Conservation (phyloP, 1,140 invertebrate genomes). For the Drosophila fuyamai region DNA sequence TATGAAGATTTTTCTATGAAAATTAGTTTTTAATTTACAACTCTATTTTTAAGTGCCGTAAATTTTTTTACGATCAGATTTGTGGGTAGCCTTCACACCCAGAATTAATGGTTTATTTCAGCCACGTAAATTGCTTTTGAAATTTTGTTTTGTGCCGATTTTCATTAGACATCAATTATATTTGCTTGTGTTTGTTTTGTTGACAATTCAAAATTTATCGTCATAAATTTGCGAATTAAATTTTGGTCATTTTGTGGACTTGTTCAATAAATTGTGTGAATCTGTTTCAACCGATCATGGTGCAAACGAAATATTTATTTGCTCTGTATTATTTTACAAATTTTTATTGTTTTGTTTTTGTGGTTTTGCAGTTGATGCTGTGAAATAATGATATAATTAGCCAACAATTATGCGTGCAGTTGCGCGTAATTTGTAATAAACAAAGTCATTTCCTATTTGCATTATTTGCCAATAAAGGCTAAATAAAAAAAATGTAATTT, state of each 20-base stretch:
- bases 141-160: slow-evolving; percentile 12
- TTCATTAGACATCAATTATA: slow-evolving; percentile 24
- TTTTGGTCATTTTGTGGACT: slow-evolving; percentile 9
- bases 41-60: slow-evolving; percentile 13
- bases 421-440: slow-evolving; percentile 51
- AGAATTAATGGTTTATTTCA: slow-evolving; percentile 22
- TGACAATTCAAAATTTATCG: slow-evolving; percentile 33
- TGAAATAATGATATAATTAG: slow-evolving; percentile 67
- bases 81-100: slow-evolving; percentile 22
- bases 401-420: slow-evolving; percentile 60
- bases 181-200: slow-evolving; percentile 22
- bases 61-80: slow-evolving; percentile 34
- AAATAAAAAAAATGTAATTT: slow-evolving; percentile 4
- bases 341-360: slow-evolving; percentile 29
- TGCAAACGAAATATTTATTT: slow-evolving; percentile 24
- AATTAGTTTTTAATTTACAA: slow-evolving; percentile 33
- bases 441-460: slow-evolving; percentile 50
- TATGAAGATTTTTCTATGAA: neutral
- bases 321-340: slow-evolving; percentile 9
- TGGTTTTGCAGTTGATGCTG: slow-evolving; percentile 4
- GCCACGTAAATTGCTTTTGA: slow-evolving; percentile 26
- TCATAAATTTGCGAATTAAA: slow-evolving; percentile 29
- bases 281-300: slow-evolving; percentile 23
- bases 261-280: slow-evolving; percentile 20
- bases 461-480: slow-evolving; percentile 40